Evolutionary conservation across 2,113 vertebrate species (phyloP).

Genomic region (Charina bottae): DNA sequence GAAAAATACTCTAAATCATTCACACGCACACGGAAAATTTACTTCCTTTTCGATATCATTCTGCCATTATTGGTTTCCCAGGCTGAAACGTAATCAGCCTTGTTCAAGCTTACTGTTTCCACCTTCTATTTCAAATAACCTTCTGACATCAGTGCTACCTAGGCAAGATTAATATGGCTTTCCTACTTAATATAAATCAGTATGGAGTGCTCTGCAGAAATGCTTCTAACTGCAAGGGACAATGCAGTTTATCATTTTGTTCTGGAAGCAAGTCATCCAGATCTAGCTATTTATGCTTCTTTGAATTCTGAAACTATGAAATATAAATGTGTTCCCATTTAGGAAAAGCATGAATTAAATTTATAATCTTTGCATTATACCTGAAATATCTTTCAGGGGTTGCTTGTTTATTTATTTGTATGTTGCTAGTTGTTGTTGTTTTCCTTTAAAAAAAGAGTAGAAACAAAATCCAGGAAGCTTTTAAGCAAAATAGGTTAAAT

Average conservation of each 20-base stretch:
- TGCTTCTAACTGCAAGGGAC: conserved; percentile 65
- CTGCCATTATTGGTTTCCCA: conserved; percentile 38
- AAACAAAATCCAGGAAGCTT: conserved; percentile 15
- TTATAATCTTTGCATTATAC: conserved; percentile 55
- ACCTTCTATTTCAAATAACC: conserved; percentile 55
- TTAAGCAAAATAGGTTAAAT: conserved; percentile 10
- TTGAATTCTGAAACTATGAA: conserved; percentile 66
- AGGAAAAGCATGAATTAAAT: conserved; percentile 60
- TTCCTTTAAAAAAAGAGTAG: conserved; percentile 32
- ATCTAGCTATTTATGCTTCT: conserved; percentile 59
- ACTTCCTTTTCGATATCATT: conserved; percentile 43
- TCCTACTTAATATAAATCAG: conserved; percentile 63
- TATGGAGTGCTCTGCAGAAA: conserved; percentile 61
- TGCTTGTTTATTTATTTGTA: conserved; percentile 47
- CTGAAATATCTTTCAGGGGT: conserved; percentile 34
- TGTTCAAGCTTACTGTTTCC: conserved; percentile 54
- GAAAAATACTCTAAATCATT: conserved; percentile 52
- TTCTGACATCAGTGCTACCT: conserved; percentile 50
- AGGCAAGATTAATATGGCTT: conserved; percentile 64
- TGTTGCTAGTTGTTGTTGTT: background rate
- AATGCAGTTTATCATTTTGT: conserved; percentile 65
- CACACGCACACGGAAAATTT: background rate
- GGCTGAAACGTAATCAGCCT: conserved; percentile 40
- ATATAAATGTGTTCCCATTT: conserved; percentile 65
- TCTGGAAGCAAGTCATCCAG: conserved; percentile 55